phyloP scores from a whole-genome alignment of 2,113 vertebrate genomes.

The Noctilio leporinus region DNA sequence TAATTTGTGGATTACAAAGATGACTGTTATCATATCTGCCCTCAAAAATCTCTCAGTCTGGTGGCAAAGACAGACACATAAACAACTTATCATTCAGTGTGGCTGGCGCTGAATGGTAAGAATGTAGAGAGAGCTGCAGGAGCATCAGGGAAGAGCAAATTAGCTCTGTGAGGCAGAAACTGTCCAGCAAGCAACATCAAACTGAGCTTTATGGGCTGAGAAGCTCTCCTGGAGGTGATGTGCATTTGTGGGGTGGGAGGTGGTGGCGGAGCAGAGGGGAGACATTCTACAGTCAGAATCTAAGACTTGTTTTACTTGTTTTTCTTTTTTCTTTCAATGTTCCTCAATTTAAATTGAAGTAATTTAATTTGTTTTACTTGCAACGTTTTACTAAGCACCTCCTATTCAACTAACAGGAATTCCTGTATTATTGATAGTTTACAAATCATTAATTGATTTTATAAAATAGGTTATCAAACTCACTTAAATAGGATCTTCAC shows the following conservation, averaged over 20 bases:
- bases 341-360: background rate
- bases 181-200: background rate
- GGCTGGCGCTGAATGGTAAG: background rate
- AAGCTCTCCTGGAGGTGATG: background rate
- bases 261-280: background rate
- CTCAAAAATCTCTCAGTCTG: constrained; percentile 12
- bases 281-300: background rate
- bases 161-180: background rate
- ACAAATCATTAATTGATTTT: background rate
- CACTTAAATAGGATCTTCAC: background rate
- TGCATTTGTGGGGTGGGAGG: background rate
- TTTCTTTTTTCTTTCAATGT: background rate
- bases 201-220: background rate
- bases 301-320: background rate
- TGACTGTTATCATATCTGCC: background rate
- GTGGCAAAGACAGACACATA: background rate
- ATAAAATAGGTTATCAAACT: background rate
- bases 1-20: background rate
- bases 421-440: background rate
- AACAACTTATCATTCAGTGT: background rate
- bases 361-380: background rate
- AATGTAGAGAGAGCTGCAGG: background rate
- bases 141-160: background rate
- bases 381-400: background rate
- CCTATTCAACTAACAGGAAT: background rate